phyloP scores from a whole-genome alignment of 2,113 vertebrate genomes.

The Euleptes europaea region DNA sequence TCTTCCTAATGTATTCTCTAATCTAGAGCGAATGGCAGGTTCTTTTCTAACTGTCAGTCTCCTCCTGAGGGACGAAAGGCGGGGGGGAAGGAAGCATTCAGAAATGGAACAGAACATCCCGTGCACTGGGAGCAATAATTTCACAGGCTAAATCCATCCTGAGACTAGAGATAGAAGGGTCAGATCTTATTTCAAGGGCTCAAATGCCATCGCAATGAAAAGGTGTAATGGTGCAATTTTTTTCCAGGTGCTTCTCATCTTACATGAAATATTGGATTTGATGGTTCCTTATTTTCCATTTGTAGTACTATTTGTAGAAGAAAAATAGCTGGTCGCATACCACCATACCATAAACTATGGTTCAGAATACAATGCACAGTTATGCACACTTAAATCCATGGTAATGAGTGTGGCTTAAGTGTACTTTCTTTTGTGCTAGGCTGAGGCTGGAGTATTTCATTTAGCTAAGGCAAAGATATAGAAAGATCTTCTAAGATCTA shows the following conservation, averaged over 20 bases:
- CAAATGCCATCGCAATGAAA: slow-evolving; percentile 4
- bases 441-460: neutral
- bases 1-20: slow-evolving; percentile 2
- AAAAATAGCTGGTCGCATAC: slow-evolving; percentile 23
- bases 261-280: slow-evolving; percentile 48
- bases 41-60: slow-evolving; percentile 4
- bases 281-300: slow-evolving; percentile 24
- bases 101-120: slow-evolving; percentile 12
- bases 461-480: neutral
- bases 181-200: slow-evolving; percentile 17
- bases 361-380: neutral
- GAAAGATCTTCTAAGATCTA: neutral
- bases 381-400: neutral
- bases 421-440: neutral
- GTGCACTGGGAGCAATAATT: slow-evolving; percentile 6
- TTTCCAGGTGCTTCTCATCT: neutral
- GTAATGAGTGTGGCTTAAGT: neutral
- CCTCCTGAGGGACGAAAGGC: slow-evolving; percentile 1
- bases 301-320: slow-evolving; percentile 23
- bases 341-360: neutral
- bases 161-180: neutral
- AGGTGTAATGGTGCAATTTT: neutral
- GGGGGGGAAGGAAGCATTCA: slow-evolving; percentile 17
- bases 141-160: slow-evolving; percentile 14
- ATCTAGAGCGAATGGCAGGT: slow-evolving; percentile 36